phyloP scores from a whole-genome alignment of 2,888 invertebrate species.

The Oscheius sp. region DNA sequence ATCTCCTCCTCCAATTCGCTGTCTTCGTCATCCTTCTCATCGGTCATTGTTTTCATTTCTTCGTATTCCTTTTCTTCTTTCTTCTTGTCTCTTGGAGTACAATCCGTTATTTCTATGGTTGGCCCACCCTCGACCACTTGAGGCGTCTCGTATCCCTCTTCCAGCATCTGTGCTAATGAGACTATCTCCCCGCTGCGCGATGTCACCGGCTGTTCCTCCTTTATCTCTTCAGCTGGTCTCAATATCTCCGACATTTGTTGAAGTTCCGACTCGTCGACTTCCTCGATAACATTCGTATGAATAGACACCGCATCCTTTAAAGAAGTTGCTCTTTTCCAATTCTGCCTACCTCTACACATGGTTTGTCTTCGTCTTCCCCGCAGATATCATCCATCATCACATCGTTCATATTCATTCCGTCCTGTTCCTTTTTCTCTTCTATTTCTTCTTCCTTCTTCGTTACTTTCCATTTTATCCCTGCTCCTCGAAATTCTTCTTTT shows the following conservation, averaged over 20 bases:
- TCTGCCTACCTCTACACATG: slow-evolving; percentile 5
- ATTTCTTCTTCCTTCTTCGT: background rate
- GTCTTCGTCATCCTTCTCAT: background rate
- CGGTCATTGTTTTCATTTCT: slow-evolving; percentile 19
- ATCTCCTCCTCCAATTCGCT: slow-evolving; percentile 13
- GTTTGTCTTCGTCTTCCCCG: slow-evolving; percentile 19
- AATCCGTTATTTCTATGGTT: background rate
- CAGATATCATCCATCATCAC: slow-evolving; percentile 27
- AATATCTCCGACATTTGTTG: slow-evolving; percentile 21
- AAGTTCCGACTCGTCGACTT: slow-evolving; percentile 23
- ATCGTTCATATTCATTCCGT: slow-evolving; percentile 24
- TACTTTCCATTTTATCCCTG: slow-evolving; percentile 10
- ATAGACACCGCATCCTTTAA: slow-evolving; percentile 28
- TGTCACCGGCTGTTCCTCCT: background rate
- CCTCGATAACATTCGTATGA: slow-evolving; percentile 26
- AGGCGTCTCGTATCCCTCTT: background rate
- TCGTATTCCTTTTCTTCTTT: background rate
- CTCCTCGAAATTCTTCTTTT: background rate
- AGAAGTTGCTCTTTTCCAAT: too few relatives aligned
- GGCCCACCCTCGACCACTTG: background rate
- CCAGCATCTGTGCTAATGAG: background rate
- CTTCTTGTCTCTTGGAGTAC: background rate
- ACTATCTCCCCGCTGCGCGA: slow-evolving; percentile 12
- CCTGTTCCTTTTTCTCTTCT: background rate
- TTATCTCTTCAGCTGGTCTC: background rate